phyloP scores from a whole-genome alignment of 2,113 vertebrate species.

The Lophius piscatorius region DNA sequence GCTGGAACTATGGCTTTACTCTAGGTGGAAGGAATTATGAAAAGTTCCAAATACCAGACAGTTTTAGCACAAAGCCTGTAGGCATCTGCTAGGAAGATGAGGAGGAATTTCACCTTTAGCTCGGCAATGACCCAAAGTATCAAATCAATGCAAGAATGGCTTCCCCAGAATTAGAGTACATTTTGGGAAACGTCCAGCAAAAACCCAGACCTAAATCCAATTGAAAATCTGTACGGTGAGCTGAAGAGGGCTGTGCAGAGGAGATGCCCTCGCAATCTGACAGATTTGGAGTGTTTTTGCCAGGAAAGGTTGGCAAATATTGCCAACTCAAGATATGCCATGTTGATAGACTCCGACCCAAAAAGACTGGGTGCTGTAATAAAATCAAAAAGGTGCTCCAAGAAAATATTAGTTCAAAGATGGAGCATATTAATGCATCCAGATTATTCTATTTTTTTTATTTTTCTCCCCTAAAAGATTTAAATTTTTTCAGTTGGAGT shows the following conservation, averaged over 20 bases:
- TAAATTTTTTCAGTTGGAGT: no score
- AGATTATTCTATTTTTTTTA: no score
- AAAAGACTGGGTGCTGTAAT: not conserved
- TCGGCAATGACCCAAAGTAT: not conserved
- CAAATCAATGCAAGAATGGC: not conserved
- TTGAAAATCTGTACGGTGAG: not conserved
- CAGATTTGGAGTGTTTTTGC: slow-evolving; percentile 1
- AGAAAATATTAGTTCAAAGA: no score
- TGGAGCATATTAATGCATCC: no score
- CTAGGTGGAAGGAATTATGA: not conserved
- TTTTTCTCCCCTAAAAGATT: no score
- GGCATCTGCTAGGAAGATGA: not conserved
- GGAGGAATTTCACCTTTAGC: not conserved
- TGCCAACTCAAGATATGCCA: not conserved
- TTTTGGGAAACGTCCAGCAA: not conserved
- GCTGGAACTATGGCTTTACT: not conserved
- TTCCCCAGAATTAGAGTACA: not conserved
- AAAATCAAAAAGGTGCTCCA: not conserved
- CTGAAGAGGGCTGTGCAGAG: not conserved
- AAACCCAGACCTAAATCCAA: not conserved
- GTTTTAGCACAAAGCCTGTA: not conserved
- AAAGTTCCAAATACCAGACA: not conserved
- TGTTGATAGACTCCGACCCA: slow-evolving; percentile 4
- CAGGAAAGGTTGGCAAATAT: not conserved
- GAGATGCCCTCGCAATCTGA: not conserved